Evolutionary conservation across 2,113 vertebrate genomes (phyloP), one percentile per base, ranked within the genome.

Genomic region (Xiphorhynchus elegans): DNA sequence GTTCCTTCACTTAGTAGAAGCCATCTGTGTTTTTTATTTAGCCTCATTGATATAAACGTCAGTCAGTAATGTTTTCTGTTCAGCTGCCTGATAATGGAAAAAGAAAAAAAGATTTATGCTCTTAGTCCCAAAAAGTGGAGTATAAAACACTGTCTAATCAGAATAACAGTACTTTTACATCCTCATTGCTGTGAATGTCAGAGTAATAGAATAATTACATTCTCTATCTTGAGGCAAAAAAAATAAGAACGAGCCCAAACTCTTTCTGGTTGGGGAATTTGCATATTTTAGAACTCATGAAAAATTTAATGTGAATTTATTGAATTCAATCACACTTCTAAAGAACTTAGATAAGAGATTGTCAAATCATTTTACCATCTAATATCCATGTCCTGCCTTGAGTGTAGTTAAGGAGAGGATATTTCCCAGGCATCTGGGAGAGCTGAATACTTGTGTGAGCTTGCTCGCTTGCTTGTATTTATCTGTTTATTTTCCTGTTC

Each of bases 21-120:
- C 90, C 95, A 97, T 97, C 95, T 97, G 96, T 93, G 92, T 78
- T 94, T 96, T 96, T 88, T 96, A 95, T 96, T 96, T 96, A 95
- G 84, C 93, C 94, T 96, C 74, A 87, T 95, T 97, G 94, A 93
- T 89, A 70, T 49, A 93, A 90, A 81, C 44, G 39, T 92, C 88
- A 89, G 74, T 58, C 74, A 88, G 75, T 78, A 94, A 56, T 37
- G 52, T 80, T 91, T 81, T 88, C 72, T 78, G 28, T 86, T 89
- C 78, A 85, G 50, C 29, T 82, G 47, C 55, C 26, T 69, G 44
- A 35, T 83, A 68, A 75, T 49, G 26, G 47, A 55, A 93, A 93
- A 87, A 49, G 5, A 10, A 78, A 59, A 35, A 84, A 58, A 33
- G 1, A 28, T 75, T 59, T 63, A 47, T 56, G 73, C 3, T 40